A percentile compares a stretch with the other conserved stretches of the same genome.
Evolutionary conservation across 2,888 invertebrate genomes (phyloP).

Genomic region (Griposia aprilina): DNA sequence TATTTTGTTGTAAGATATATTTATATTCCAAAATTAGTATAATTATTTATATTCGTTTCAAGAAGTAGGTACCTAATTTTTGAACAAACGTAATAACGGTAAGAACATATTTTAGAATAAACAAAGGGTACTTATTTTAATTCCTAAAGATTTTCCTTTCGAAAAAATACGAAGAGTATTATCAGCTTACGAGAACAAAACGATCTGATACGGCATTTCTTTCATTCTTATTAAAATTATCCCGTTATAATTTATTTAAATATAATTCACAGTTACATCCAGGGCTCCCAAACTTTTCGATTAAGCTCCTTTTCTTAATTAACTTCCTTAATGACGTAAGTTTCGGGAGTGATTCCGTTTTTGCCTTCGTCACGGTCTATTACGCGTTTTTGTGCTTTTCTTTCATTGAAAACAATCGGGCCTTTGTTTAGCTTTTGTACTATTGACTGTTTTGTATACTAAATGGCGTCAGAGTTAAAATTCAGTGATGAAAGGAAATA

Average conservation of each 20-base stretch:
- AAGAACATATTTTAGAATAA: background rate
- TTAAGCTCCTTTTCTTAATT: slow-evolving; percentile 77
- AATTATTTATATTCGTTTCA: no score
- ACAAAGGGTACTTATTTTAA: background rate
- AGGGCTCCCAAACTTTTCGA: slow-evolving; percentile 73
- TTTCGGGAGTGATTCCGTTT: slow-evolving; percentile 68
- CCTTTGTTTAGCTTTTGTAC: slow-evolving; percentile 60
- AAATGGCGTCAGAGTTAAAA: slow-evolving; percentile 20
- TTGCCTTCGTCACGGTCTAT: slow-evolving; percentile 62
- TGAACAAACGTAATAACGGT: no score
- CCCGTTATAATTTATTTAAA: slow-evolving; percentile 63
- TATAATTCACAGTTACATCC: slow-evolving; percentile 63
- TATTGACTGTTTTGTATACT: slow-evolving; percentile 40
- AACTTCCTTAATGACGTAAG: slow-evolving; percentile 75
- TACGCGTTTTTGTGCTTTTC: slow-evolving; percentile 68
- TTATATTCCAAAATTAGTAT: background rate
- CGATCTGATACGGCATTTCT: slow-evolving; percentile 44
- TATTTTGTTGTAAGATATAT: background rate
- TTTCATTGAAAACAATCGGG: slow-evolving; percentile 69
- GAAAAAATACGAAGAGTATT: slow-evolving; percentile 15
- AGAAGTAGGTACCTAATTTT: background rate
- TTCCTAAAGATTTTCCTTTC: slow-evolving; percentile 3
- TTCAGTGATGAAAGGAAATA: slow-evolving; percentile 5
- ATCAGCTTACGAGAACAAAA: slow-evolving; percentile 37
- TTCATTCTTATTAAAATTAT: slow-evolving; percentile 56